Base-by-base conservation (phyloP, 2,888 invertebrate genomes). In the Marasmarcha lunaedactyla region DNA sequence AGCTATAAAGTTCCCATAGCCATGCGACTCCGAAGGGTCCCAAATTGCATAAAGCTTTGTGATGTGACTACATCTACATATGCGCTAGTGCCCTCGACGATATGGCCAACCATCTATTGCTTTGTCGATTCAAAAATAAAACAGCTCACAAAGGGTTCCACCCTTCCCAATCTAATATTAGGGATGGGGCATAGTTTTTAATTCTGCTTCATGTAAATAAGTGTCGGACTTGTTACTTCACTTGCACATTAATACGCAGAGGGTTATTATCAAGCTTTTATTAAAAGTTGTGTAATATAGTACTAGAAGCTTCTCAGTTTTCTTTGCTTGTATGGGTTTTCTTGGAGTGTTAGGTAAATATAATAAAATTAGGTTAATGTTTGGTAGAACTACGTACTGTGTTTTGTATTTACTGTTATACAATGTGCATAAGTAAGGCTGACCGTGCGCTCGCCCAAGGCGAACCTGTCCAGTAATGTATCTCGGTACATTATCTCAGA, bases 261-360 rank as follows among this genome's bases (percentile, higher is more conserved):
- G 78, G 79, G 78, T 67, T 63, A 68, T 68, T 68, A 71, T 78
- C 77, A 77, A 81, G 77, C 78, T 71, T 73, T 74, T 72, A 76
- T 57, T 59, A 30, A 30, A 20, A 20, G 20, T 20, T 20, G 4
- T 69, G 66, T 73, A 67, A 78, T 76, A 68, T 76, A 78, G 78
- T 79, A 81, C 79, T 71, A 71, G 66, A 30, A 11, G n/a, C 9
- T 30, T 2, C n/a, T 30, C 3, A 4, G 9, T 30, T 30, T 9
- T 7, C 3, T 30, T 30, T 10, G 4, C 6, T 9, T 30, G n/a
- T 3, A 30, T 30, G 30, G 30, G 4, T 30, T 30, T 4, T n/a
- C 30, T n/a, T 2, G 2, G n/a, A 4, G 10, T 20, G 20, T 20
- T 20, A 30, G 9, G 30, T 30, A 30, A n/a, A n/a, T n/a, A n/a